Evolutionary conservation across 2,888 invertebrate species (phyloP), one percentile per base, ranked within the genome.

Genomic region (Penaeus monodon): DNA sequence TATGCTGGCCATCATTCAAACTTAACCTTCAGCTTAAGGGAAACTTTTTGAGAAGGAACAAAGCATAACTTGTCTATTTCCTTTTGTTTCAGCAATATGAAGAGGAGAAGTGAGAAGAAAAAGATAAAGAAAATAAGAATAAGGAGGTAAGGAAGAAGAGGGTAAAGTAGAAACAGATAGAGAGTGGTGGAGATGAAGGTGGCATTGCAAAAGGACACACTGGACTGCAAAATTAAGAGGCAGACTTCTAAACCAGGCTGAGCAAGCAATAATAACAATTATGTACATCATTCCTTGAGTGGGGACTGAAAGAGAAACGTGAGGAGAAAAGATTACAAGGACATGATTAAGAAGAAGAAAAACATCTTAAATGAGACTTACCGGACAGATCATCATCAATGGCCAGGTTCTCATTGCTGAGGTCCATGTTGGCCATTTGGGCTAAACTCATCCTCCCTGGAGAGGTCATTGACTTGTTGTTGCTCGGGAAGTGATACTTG

Each of bases 401-500:
- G 27, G 81, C 85, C 74, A 89, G 81, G 95, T 66, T 94, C 93
- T 89, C 88, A 80, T 92, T 78, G 90, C 79, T 74, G 85, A 94
- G 94, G 84, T 95, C 94, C 92, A 95, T 95, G 90, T 94, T 94
- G 85, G 95, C 95, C 49, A 94, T 94, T 33, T 94, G 94, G 63
- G 96, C 96, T 81, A 95, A 93, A 91, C 95, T 96, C 94, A 96
- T 95, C 91, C 95, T 94, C 91, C 96, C 95, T 44, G 96, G 95
- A 33, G 95, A 95, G 90, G 95, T 91, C 92, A 92, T 83, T 91
- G 92, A 90, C 92, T 92, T 85, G 88, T 91, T 88, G 83, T 89
- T 85, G 66, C 95, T 94, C 14, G 97, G 96, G 90, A 98, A 93
- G 81, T 98, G 96, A 92, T 98, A 97, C 93, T 98, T 98, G 92